Evolutionary conservation across 37 sponge, comb jelly and placozoan genomes (phyloP), one percentile per base, ranked within the genome.

Genomic region (Diacarnus erythraeanus): DNA sequence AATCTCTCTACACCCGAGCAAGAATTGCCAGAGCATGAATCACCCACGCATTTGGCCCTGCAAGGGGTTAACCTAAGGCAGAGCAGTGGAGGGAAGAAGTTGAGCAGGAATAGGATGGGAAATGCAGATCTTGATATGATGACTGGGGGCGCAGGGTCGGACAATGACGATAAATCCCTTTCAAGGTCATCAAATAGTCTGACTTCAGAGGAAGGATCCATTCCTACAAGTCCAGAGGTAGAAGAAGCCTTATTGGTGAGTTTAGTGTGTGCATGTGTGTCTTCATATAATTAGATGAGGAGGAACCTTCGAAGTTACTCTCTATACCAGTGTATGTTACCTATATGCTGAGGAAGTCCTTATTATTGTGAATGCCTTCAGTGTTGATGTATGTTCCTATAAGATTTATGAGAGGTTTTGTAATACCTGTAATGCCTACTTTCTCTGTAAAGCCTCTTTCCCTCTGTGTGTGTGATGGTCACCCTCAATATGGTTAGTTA

Each of bases 21-120:
- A n/a, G n/a, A n/a, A 31, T 69, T 69, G 1, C 59, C 80, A 1
- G 69, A 79, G 18, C 40, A 6, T 12, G 61, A 76, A 23, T 76
- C 77, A 3, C 77, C 77, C 40, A 31, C 60, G 5, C 77, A 59
- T 34, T 47, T 35, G 17, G 58, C 74, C n/a, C 17, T 31, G 30
- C 59, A 69, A 5, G 82, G 82, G 37, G 87, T 87, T 18, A 87
- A 76, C 69, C 43, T 88, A 10, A 39, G 88, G 5, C 83, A 43
- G 30, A 76, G 77, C 27, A 42, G 70, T 15, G 40, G 69, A 2
- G 34, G 42, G 23, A 70, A 35, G 42, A 23, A 60, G n/a, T 3
- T 10, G 0, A 60, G 29, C 29, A 57, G 80, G 22, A 77, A 40
- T 0, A 60, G 82, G 26, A 73, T 73, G 82, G 73, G 82, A 26